Conservation (phyloP, 1,140 invertebrate species). For the Drosophila subobscura region DNA sequence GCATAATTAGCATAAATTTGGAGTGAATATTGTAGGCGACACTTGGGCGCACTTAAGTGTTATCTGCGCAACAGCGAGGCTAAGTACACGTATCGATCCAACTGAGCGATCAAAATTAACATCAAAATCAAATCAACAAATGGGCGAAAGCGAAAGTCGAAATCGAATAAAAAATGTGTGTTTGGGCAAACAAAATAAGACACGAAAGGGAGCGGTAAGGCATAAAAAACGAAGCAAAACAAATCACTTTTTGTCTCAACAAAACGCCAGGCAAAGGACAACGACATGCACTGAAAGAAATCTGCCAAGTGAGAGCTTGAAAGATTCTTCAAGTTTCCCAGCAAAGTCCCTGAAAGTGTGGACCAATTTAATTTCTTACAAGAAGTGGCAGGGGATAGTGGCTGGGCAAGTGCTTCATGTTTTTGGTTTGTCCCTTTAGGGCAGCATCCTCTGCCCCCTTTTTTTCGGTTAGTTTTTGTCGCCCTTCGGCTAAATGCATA, state of each 20-base stretch:
- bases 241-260: constrained; percentile 17
- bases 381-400: no score
- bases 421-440: background rate
- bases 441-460: background rate
- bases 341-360: background rate
- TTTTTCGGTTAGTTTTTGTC: constrained; percentile 16
- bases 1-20: constrained; percentile 75
- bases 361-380: constrained; percentile 22
- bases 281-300: constrained; percentile 10
- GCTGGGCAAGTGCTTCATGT: no score
- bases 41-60: constrained; percentile 56
- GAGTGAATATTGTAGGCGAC: constrained; percentile 62
- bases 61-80: constrained; percentile 20
- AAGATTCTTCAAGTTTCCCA: background rate
- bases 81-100: constrained; percentile 55
- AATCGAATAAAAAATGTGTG: constrained; percentile 72
- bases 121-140: constrained; percentile 77
- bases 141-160: constrained; percentile 32
- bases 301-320: background rate
- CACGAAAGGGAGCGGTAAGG: no score
- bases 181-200: constrained; percentile 47
- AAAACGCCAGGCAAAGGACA: constrained; percentile 13
- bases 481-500: constrained; percentile 28
- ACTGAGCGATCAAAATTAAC: constrained; percentile 65
- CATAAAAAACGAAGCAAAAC: constrained; percentile 18